A percentile compares a stretch with the other conserved stretches of the same genome.
Evolutionary conservation across 2,113 vertebrate species (phyloP).

Genomic region (Oncorhynchus tshawytscha): DNA sequence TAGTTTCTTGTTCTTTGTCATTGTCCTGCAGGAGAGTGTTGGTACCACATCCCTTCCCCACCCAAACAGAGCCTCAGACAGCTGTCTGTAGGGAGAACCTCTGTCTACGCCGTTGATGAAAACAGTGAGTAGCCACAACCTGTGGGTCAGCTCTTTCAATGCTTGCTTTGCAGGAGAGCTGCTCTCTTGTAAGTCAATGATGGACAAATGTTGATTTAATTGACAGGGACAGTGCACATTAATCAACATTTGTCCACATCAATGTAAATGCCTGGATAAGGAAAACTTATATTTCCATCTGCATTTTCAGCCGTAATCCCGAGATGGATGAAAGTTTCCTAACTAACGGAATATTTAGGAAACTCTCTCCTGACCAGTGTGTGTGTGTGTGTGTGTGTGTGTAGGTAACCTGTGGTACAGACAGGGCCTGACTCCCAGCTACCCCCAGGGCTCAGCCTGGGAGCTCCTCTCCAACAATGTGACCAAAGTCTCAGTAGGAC

Average conservation of each 20-base stretch:
- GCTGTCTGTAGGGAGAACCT: constrained; percentile 90
- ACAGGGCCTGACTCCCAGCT: constrained; percentile 91
- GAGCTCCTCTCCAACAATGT: constrained; percentile 92
- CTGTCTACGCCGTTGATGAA: constrained; percentile 89
- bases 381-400: constrained; percentile 12
- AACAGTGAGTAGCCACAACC: constrained; percentile 76
- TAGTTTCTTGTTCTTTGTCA: not conserved
- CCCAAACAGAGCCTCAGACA: constrained; percentile 85
- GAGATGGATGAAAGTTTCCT: too few species aligned
- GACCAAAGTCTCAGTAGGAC: constrained; percentile 87
- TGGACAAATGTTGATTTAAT: too few species aligned
- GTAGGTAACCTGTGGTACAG: constrained; percentile 91
- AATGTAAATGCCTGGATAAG: too few species aligned
- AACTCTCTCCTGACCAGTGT: not conserved
- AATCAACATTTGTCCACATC: too few species aligned
- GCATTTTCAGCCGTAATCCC: too few species aligned
- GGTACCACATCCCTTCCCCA: constrained; percentile 95
- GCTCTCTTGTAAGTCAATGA: too few species aligned
- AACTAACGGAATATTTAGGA: too few species aligned
- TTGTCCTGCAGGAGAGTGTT: constrained; percentile 84
- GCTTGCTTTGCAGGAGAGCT: too few species aligned
- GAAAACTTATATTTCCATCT: too few species aligned
- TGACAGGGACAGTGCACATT: too few species aligned
- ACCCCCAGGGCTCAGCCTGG: constrained; percentile 92
- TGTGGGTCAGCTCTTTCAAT: not conserved